Base-by-base conservation (phyloP, 92 coral and sea anemone genomes). In the Zoanthus solanderi region DNA sequence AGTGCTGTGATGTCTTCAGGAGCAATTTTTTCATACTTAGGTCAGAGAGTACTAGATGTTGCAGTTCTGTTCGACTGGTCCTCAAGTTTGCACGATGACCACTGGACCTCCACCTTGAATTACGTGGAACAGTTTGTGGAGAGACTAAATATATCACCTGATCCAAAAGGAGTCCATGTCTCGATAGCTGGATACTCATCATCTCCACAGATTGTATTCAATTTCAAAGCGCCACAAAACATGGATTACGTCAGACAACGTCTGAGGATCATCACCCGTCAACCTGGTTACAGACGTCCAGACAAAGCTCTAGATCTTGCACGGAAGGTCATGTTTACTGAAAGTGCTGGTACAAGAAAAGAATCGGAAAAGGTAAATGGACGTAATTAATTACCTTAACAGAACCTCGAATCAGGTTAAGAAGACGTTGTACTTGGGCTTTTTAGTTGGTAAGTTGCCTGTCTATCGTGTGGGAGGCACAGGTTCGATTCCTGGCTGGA, bases 51-150 rank as follows among this genome's bases (percentile, higher is more conserved):
- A 50, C 12, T 50, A 50, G 80, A 76, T 7, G 80, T 76, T 53
- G 80, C 80, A 9, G 65, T 76, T 28, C 80, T 76, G 1, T 50
- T 76, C 7, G 80, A 76, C 44, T 76, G 80, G 80, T 76, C 80
- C 7, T 50, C 80, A 10, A 48, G 80, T 56, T 48, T 76, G 29
- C 80, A 61, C 10, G 80, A 76, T 53, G 46, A 52, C 6, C 66
- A 76, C 44, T 76, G 80, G 80, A 76, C 10, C 61, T 76, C 50
- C 80, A 28, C 48, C 80, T 53, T 76, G 66, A 48, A 76, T 6
- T 76, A 76, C n/a, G 66, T 76, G 10, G 50, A 57, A 23, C 61
- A 57, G 18, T 76, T 76, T 76, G 80, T 76, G 66, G 80, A 52
- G 29, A 76, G 80, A 18, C 66, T 76, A 5, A 34, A 57, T 17